Evolutionary conservation across 2,888 invertebrate species (phyloP).

Genomic region (Metacarcinus magister): DNA sequence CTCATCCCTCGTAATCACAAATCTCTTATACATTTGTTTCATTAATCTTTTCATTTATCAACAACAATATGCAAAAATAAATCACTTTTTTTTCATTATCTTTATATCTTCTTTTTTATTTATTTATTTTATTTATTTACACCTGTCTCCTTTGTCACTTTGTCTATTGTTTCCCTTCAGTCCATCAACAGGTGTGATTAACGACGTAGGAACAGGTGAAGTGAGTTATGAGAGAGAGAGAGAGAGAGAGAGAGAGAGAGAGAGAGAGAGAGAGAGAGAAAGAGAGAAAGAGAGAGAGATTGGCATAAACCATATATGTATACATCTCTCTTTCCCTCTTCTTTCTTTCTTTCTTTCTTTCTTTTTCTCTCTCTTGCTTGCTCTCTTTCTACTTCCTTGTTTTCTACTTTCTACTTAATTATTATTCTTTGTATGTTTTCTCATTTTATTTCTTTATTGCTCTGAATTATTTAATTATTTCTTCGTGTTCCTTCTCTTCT

Average conservation of each 20-base stretch:
- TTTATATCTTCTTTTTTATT: background rate
- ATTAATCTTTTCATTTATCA: too few species aligned
- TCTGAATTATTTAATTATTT: background rate
- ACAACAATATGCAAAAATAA: background rate
- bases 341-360: slow-evolving; percentile 12
- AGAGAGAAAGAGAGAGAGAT: too few species aligned
- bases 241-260: too few species aligned
- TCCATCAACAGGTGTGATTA: background rate
- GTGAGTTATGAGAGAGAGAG: too few species aligned
- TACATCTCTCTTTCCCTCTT: slow-evolving; percentile 10
- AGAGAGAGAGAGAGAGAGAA: too few species aligned
- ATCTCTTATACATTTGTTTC: background rate
- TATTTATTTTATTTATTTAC: background rate
- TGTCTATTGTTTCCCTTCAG: background rate
- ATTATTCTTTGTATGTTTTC: background rate
- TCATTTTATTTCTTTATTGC: background rate
- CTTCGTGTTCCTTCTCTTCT: background rate
- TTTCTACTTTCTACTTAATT: background rate
- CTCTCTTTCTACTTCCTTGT: background rate
- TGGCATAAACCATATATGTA: background rate
- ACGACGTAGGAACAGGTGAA: too few species aligned
- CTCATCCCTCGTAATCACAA: background rate
- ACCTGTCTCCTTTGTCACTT: background rate
- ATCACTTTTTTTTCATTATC: background rate
- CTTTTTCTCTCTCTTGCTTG: background rate